These are phyloP conservation scores for Distichodus sexfasciatus DNA, from an alignment of 2,797 vertebrate species.

Conservation along the genomic window DNA sequence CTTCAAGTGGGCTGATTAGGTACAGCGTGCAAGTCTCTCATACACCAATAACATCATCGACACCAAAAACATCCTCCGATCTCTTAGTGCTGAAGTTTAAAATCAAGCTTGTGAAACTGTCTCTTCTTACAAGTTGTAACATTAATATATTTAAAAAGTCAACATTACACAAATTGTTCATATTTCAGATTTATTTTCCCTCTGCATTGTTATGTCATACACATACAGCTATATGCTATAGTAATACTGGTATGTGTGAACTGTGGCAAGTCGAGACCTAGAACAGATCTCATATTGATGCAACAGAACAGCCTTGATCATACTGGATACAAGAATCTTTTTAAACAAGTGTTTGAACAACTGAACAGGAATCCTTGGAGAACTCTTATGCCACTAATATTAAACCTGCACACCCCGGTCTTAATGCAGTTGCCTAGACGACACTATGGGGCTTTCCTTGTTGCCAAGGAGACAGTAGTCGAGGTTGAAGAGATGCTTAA, in stretches of 20 bases:
- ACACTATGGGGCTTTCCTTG: conserved; percentile 77
- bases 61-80: no score
- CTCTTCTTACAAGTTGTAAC: not conserved
- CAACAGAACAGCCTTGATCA: not conserved
- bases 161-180: not conserved
- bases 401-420: conserved; percentile 48
- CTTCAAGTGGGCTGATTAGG: no score
- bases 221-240: not conserved
- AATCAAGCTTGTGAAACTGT: not conserved
- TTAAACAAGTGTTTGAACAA: conserved; percentile 4
- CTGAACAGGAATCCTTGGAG: conserved; percentile 4
- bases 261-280: not conserved
- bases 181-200: not conserved
- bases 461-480: conserved; percentile 58
- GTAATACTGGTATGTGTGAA: no score
- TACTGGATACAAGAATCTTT: not conserved
- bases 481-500: conserved; percentile 34
- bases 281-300: not conserved
- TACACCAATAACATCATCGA: no score
- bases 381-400: conserved; percentile 26
- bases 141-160: not conserved
- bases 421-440: conserved; percentile 69
- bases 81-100: no score
- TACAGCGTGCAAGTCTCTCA: no score
- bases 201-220: not conserved